Evolutionary conservation across 2,888 invertebrate genomes (phyloP), one percentile per base, ranked within the genome.

Genomic region (Sphecodes monilicornis): DNA sequence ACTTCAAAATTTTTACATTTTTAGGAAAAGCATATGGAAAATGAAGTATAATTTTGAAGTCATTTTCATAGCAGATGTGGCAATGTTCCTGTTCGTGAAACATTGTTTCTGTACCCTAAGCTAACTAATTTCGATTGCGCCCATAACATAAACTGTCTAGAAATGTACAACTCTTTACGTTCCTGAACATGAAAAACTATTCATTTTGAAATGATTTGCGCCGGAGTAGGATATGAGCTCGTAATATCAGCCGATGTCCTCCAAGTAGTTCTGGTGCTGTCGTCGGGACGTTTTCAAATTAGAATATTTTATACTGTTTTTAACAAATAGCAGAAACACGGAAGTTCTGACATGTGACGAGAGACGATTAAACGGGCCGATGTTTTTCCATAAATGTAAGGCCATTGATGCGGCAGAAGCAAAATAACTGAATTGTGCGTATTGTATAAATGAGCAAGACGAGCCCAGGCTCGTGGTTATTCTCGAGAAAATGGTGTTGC

Each of bases 331-430:
- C n/a, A 2, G 16, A 72, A 76, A 75, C 43, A 64, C 66, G 77
- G 85, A 80, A 85, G 36, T 29, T 18, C 22, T 11, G 1, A 0
- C 22, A 22, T 43, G 73, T 84, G 69, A 69, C 11, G 41, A 16
- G 46, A 0, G 11, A n/a, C 18, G 6, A 76, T 84, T 73, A 84
- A 70, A 72, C 10, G 8, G 39, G 0, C 16, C n/a, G 3, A 0
- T 11, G 16, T 68, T 73, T 76, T 79, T 64, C 66, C 36, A 85
- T 85, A 85, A 77, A 43, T 75, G 76, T 57, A 18, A 36, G 22
- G 57, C n/a, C 46, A 43, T 13, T 5, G 32, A 18, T 39, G 18
- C 16, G 8, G 6, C 18, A n/a, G 68, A 54, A 36, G 50, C 18
- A n/a, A n/a, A 73, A 36, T 29, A 22, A 11, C 1, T 0, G 11